Percentiles rank a stretch among this genome's conserved stretches.
Evolutionary conservation across 2,797 vertebrate genomes (phyloP).

Genomic region (Thaleichthys pacificus): DNA sequence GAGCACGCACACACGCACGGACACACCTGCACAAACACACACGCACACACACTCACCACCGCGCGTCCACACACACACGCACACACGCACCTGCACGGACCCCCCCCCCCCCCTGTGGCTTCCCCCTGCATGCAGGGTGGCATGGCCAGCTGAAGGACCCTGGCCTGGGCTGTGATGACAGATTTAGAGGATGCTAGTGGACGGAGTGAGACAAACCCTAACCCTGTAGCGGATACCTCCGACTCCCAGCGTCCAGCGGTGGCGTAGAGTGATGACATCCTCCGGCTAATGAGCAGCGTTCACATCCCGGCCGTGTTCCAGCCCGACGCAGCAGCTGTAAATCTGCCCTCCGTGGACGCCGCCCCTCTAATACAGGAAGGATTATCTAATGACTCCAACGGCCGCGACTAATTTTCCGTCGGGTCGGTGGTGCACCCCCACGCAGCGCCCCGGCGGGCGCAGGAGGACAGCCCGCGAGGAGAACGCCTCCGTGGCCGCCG

Average conservation of each 20-base stretch:
- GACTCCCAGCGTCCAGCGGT: constrained; percentile 84
- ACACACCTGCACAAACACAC: neutral
- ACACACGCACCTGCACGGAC: no score
- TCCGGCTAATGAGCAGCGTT: constrained; percentile 89
- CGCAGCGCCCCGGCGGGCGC: constrained; percentile 28
- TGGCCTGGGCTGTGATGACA: constrained; percentile 88
- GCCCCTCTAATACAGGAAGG: constrained; percentile 76
- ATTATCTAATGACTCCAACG: constrained; percentile 78
- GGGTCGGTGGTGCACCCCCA: constrained; percentile 49
- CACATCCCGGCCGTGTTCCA: constrained; percentile 74
- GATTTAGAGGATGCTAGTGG: constrained; percentile 99
- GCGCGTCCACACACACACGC: no score
- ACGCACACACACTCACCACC: no score
- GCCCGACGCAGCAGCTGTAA: constrained; percentile 77
- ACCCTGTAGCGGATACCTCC: constrained; percentile 85
- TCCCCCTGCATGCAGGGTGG: constrained; percentile 68
- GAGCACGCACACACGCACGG: neutral
- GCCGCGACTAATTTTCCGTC: constrained; percentile 66
- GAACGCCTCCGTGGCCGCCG: neutral
- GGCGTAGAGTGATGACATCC: constrained; percentile 95
- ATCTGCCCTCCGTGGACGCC: constrained; percentile 73
- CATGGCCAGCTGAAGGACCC: constrained; percentile 69
- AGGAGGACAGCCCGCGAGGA: neutral
- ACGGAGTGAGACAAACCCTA: constrained; percentile 89
- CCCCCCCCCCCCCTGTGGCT: no score